Base-by-base conservation (phyloP, 1,140 invertebrate genomes). In the Drosophila orena region DNA sequence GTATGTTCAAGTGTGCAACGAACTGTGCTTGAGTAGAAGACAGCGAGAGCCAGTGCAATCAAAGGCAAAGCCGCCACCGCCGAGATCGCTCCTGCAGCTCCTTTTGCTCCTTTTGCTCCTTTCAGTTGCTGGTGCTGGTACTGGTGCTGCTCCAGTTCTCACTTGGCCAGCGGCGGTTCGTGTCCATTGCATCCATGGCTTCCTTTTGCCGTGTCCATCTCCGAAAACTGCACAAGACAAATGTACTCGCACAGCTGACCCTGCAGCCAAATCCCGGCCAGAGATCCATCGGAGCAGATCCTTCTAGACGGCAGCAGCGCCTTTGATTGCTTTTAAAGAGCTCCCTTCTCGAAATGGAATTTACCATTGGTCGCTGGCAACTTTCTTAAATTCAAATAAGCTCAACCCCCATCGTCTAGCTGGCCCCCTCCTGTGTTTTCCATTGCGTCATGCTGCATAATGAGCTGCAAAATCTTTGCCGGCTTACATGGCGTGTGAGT, bases 1-100 rank as follows among this genome's bases (percentile, higher is more conserved):
- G 83, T 81, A 86, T 88, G 83, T 88, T 86, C 83, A 88, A 88
- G 81, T 86, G 83, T 86, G 83, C 83, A 86, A 88, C 83, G 83
- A 88, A 86, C 83, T 86, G 83, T 86, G 66, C 60, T 81, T 78
- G 83, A 81, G 79, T 75, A 55, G 83, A 86, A 79, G 81, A 85
- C 77, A 85, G 42, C 43, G 20, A 52, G 47, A 22, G 15, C 30
- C 34, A 47, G 15, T 47, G 83, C 83, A 88, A 88, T 86, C 79
- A 86, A 86, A 88, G 83, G 73, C 80, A 74, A 50, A 77, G 60
- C 65, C 68, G 77, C 72, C 79, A 52, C 47, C 47, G 64, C 40
- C 43, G 62, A 69, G 62, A 68, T 46, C 58, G n/a, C 62, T 68
- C 30, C 58, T n/a, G 27, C 5, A 12, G 15, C 34, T 38, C 22